Evolutionary conservation across 1,140 invertebrate species (phyloP), one percentile per base, ranked within the genome.

Genomic region (Calephelis virginiensis): DNA sequence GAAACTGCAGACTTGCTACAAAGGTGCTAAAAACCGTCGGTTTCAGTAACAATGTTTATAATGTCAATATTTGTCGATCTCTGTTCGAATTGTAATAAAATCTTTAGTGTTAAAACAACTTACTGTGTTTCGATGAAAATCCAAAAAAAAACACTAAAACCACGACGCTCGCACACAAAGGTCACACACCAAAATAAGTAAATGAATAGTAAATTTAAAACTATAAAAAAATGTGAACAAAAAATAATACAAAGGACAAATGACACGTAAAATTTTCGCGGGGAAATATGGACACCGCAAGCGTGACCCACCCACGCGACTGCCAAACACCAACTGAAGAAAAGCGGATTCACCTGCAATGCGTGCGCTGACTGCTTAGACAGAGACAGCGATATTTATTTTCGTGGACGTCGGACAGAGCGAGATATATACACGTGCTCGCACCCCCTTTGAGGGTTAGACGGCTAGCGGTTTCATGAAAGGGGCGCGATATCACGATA

Each of bases 301-400:
- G 77, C 73, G 66, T 84, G 80, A 77, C 68, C 78, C 75, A 70
- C 82, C 79, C 75, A 81, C 82, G 72, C 68, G 71, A 66, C 69
- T 65, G 69, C 75, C 69, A 68, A 66, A 74, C 76, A 77, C 71
- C 79, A 82, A 89, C 86, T 89, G 75, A 86, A 75, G 64, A 67
- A 71, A 62, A 69, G 73, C 77, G 68, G 69, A 77, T 84, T 83
- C 83, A 89, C 86, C 86, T 89, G 86, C 86, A 89, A 83, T 89
- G 85, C 86, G 86, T 89, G 85, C 85, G 86, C 83, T 86, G 82
- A 80, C 83, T 79, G 80, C 77, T 40, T n/a, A 8, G 74, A 81
- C n/a, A 49, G 77, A 76, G 77, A 83, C 49, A 46, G 67, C 48
- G 5, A 64, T 60, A 79, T 72, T 12, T 43, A n/a, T 63, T 62